Conservation (phyloP, 2,888 invertebrate genomes). For the Neocrepidodera transversa region DNA sequence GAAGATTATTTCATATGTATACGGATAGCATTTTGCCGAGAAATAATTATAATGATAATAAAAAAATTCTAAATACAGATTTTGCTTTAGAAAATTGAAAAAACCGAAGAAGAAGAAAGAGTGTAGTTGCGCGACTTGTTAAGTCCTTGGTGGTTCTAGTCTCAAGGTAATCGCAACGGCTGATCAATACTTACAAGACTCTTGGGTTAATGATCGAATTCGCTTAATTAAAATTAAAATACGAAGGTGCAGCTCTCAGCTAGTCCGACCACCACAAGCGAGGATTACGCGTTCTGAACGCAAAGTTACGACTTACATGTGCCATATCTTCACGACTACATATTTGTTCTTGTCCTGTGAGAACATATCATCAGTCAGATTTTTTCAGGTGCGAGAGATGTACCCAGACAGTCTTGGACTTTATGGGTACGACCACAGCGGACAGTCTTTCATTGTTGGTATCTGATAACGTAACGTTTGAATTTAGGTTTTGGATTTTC, state of each 20-base stretch:
- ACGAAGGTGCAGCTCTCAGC: conserved; percentile 47
- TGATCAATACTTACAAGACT: conserved; percentile 55
- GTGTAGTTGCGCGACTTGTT: conserved; percentile 9
- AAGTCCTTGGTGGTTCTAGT: conserved; percentile 53
- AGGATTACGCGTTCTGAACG: conserved; percentile 35
- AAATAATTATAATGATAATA: too few species aligned
- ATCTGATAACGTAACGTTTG: conserved; percentile 6
- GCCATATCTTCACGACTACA: conserved; percentile 47
- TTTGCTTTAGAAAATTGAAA: too few species aligned
- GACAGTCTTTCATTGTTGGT: conserved; percentile 12
- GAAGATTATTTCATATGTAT: too few species aligned
- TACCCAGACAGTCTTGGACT: conserved; percentile 27
- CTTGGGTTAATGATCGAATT: conserved; percentile 56
- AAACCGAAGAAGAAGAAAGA: background rate
- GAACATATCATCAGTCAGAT: conserved; percentile 43
- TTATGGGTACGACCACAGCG: conserved; percentile 24
- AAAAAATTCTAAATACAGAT: too few species aligned
- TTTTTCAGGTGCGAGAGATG: conserved; percentile 32
- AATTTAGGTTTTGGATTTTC: background rate
- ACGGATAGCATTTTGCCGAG: too few species aligned
- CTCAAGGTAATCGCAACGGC: conserved; percentile 57
- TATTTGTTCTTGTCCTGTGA: conserved; percentile 44
- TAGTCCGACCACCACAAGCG: conserved; percentile 42
- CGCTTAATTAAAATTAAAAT: conserved; percentile 60
- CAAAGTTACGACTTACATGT: conserved; percentile 47